Evolutionary conservation across 2,797 vertebrate genomes (phyloP).

Genomic region (Takifugu rubripes): DNA sequence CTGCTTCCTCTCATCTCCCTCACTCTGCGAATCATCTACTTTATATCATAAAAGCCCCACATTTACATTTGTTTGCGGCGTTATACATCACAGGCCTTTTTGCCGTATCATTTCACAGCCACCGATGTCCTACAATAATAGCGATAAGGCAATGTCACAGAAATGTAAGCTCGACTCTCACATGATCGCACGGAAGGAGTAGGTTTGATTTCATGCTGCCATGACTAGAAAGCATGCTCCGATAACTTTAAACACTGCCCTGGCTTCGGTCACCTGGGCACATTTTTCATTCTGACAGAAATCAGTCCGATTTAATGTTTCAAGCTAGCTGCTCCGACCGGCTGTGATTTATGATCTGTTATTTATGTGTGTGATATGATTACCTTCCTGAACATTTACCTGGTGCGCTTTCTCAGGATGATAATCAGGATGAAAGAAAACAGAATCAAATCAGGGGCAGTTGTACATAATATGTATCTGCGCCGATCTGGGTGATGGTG

Average conservation of each 20-base stretch:
- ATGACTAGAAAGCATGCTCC: conserved; percentile 5
- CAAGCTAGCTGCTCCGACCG: no score
- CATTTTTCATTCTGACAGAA: no score
- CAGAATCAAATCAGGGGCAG: no score
- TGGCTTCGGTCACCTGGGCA: no score
- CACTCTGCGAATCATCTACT: conserved; percentile 8
- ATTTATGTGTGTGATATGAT: no score
- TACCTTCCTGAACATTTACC: no score
- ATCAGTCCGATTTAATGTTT: no score
- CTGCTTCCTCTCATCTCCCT: conserved; percentile 25
- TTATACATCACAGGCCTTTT: conserved; percentile 33
- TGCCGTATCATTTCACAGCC: conserved; percentile 7
- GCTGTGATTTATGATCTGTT: no score
- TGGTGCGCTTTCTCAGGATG: no score
- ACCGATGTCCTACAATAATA: conserved; percentile 20
- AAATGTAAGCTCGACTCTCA: conserved; percentile 27
- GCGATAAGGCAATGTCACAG: conserved; percentile 8
- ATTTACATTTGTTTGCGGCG: conserved; percentile 44
- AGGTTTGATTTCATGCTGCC: conserved; percentile 34
- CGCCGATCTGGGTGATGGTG: no score
- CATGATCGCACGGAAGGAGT: conserved; percentile 13
- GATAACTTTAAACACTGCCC: conserved; percentile 5
- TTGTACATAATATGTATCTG: no score
- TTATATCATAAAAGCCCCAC: conserved; percentile 8
- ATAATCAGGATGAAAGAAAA: no score